Evolutionary conservation across 2,888 invertebrate species (phyloP).

Genomic region (Polydrusus pterygomalis): DNA sequence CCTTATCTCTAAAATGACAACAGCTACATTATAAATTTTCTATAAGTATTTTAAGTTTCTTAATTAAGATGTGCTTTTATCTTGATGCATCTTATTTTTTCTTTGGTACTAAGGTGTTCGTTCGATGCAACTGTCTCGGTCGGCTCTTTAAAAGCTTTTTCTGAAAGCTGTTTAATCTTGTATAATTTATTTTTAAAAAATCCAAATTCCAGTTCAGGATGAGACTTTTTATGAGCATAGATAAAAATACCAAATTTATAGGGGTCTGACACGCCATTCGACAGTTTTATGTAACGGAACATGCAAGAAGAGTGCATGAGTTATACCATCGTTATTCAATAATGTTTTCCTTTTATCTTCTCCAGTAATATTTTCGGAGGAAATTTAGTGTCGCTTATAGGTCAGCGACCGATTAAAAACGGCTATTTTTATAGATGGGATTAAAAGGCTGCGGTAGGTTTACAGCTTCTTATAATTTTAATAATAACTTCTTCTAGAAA

Average conservation of each 20-base stretch:
- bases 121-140: conserved; percentile 6
- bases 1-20: conserved; percentile 29
- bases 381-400: conserved; percentile 11
- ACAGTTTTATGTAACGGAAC: conserved; percentile 51
- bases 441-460: conserved; percentile 2
- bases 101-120: conserved; percentile 33
- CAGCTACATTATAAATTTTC: conserved; percentile 29
- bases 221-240: conserved; percentile 46
- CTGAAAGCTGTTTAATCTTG: conserved; percentile 41
- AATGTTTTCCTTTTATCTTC: conserved; percentile 7
- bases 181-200: conserved; percentile 49
- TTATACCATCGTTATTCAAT: conserved; percentile 20
- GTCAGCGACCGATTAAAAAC: background rate
- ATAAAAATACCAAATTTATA: conserved; percentile 49
- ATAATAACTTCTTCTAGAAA: too few relatives aligned
- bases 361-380: conserved; percentile 16
- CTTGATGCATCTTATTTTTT: conserved; percentile 32
- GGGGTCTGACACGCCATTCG: conserved; percentile 48
- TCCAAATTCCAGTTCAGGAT: conserved; percentile 45
- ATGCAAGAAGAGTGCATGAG: conserved; percentile 43
- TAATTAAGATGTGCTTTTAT: conserved; percentile 47
- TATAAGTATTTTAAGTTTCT: conserved; percentile 33
- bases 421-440: background rate
- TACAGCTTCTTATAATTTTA: background rate
- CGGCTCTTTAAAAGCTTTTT: conserved; percentile 24